Evolutionary conservation across 1,140 invertebrate genomes (phyloP).

Genomic region (Zophobas atratus): DNA sequence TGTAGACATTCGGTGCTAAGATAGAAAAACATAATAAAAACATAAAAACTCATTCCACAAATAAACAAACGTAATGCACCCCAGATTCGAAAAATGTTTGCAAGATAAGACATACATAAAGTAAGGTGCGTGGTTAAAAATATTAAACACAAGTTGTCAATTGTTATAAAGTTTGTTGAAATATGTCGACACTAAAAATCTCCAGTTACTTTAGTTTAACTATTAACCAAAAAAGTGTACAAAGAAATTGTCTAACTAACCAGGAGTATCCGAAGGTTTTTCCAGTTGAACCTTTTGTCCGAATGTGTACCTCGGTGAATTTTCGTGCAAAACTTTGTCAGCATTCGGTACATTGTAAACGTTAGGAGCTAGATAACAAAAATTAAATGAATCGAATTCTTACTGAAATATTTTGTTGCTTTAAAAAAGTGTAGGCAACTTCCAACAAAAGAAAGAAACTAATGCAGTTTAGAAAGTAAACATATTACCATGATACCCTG

Average conservation of each 20-base stretch:
- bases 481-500: no score
- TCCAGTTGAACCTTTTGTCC: conserved; percentile 74
- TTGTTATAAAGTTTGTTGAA: no score
- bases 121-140: no score
- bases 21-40: conserved; percentile 72
- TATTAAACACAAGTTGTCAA: no score
- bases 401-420: not conserved
- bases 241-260: conserved; percentile 63
- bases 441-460: not conserved
- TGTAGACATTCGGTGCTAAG: conserved; percentile 79
- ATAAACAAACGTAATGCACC: conserved; percentile 16
- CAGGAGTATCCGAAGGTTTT: conserved; percentile 70
- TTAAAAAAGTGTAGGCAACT: not conserved
- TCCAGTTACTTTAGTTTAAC: no score
- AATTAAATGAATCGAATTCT: not conserved
- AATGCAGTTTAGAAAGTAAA: no score
- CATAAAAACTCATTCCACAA: conserved; percentile 43
- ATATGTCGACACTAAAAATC: no score
- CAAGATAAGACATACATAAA: no score
- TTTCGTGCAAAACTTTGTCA: conserved; percentile 75
- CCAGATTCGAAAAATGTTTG: conserved; percentile 1
- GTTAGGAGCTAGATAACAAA: conserved; percentile 74
- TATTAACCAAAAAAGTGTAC: not conserved
- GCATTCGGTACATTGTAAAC: conserved; percentile 81
- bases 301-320: conserved; percentile 80